Conservation (phyloP, 1,140 invertebrate species). For the Scaptomyza hsui region DNA sequence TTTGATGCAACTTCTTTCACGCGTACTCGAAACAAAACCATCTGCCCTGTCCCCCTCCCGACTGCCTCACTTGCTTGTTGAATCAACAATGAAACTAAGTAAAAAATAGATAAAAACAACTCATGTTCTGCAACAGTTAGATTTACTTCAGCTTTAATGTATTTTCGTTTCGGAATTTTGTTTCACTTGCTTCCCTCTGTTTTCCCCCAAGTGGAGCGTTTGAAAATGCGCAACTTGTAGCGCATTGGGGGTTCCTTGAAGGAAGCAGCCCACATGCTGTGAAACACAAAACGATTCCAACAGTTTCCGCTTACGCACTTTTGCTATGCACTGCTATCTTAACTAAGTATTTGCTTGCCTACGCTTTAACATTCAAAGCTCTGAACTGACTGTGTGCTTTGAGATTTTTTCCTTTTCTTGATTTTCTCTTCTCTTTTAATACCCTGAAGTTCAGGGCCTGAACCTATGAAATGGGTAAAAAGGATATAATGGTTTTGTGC, state of each 20-base stretch:
- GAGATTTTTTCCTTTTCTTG: not conserved
- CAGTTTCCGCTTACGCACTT: slow-evolving; percentile 23
- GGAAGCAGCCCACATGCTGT: slow-evolving; percentile 11
- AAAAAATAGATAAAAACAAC: no score
- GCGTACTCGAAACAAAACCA: no score
- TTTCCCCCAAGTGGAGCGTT: not conserved
- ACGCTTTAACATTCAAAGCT: not conserved
- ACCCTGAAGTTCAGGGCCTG: no score
- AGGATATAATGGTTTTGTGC: no score
- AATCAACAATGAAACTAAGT: no score
- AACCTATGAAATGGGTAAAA: no score
- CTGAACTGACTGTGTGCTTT: not conserved
- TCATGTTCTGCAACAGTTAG: not conserved
- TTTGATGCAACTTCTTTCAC: no score
- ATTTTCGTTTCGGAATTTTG: not conserved
- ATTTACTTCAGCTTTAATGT: not conserved
- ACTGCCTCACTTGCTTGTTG: no score
- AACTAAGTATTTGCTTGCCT: not conserved
- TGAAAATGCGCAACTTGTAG: slow-evolving; percentile 1
- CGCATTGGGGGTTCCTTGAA: slow-evolving; percentile 4
- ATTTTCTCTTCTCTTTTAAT: no score
- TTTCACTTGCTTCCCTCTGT: not conserved
- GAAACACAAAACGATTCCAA: slow-evolving; percentile 18
- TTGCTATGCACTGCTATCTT: not conserved
- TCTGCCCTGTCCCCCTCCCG: no score